Evolutionary conservation across 2,113 vertebrate species (phyloP).

Genomic region (Ophthalmolycus amberensis): DNA sequence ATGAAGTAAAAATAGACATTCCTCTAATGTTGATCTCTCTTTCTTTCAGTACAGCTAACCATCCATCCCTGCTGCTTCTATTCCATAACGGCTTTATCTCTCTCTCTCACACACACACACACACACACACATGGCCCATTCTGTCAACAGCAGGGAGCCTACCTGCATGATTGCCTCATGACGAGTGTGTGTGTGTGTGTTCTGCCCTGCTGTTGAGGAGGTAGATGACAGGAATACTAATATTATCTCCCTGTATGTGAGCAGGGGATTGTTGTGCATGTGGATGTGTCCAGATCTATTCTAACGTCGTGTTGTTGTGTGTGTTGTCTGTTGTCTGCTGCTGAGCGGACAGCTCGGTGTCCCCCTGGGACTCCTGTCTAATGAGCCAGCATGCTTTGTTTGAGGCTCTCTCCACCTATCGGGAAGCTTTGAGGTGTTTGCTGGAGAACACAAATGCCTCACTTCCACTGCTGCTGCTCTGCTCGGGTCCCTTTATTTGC

Average conservation of each 20-base stretch:
- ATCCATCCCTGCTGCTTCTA: background rate
- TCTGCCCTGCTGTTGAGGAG: background rate
- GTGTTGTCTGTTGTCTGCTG: constrained; percentile 3
- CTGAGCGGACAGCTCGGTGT: background rate
- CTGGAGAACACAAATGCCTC: background rate
- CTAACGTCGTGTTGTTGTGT: background rate
- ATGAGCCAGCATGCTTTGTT: background rate
- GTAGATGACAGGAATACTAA: constrained; percentile 16
- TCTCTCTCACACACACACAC: background rate
- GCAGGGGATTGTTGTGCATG: background rate
- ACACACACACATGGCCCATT: background rate
- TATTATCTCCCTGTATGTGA: background rate
- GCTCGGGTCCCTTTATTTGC: background rate
- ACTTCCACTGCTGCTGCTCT: background rate
- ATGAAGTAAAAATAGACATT: background rate
- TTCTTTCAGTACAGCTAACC: background rate
- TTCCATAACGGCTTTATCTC: background rate
- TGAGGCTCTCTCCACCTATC: background rate
- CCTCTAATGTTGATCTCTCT: background rate
- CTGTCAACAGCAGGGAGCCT: background rate
- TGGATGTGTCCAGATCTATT: constrained; percentile 7
- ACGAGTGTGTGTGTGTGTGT: background rate
- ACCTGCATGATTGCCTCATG: background rate
- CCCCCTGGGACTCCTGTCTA: background rate
- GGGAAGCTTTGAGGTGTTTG: constrained; percentile 1